Evolutionary conservation across 1,140 invertebrate genomes (phyloP).

Genomic region (Scaptomyza pallida): DNA sequence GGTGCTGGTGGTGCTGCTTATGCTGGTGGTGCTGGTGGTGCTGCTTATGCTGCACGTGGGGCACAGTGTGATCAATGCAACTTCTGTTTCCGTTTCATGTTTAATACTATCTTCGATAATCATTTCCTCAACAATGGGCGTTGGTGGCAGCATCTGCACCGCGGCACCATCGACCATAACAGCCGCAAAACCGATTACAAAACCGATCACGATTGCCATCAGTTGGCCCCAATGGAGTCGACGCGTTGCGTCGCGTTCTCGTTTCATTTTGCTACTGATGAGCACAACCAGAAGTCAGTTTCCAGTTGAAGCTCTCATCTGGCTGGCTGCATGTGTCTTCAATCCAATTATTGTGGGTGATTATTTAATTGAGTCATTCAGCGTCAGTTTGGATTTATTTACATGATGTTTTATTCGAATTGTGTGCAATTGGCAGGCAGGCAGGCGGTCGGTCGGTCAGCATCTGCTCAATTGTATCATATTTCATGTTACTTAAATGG

Average conservation of each 20-base stretch:
- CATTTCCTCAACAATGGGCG: constrained; percentile 34
- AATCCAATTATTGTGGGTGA: constrained; percentile 33
- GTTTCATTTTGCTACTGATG: constrained; percentile 42
- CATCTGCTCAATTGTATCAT: neutral
- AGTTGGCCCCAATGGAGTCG: constrained; percentile 4
- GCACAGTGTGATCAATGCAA: constrained; percentile 49
- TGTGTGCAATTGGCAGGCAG: constrained; percentile 21
- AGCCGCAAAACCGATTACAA: neutral
- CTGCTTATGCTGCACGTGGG: constrained; percentile 35
- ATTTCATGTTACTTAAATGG: constrained; percentile 1
- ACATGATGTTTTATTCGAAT: neutral
- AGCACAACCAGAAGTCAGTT: neutral
- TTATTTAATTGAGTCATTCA: constrained; percentile 72
- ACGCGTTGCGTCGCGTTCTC: constrained; percentile 13
- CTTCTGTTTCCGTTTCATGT: constrained; percentile 11
- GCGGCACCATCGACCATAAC: neutral
- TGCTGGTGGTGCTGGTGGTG: too few species aligned
- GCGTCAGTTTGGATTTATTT: constrained; percentile 4
- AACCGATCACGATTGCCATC: constrained; percentile 1
- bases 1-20: too few species aligned
- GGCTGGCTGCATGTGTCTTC: neutral
- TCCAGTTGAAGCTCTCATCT: neutral
- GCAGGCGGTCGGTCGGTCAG: too few species aligned
- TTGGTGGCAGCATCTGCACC: neutral
- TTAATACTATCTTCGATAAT: constrained; percentile 14